Evolutionary conservation across 2,113 vertebrate species (phyloP), one percentile per base, ranked within the genome.

Genomic region (Microcebus murinus): DNA sequence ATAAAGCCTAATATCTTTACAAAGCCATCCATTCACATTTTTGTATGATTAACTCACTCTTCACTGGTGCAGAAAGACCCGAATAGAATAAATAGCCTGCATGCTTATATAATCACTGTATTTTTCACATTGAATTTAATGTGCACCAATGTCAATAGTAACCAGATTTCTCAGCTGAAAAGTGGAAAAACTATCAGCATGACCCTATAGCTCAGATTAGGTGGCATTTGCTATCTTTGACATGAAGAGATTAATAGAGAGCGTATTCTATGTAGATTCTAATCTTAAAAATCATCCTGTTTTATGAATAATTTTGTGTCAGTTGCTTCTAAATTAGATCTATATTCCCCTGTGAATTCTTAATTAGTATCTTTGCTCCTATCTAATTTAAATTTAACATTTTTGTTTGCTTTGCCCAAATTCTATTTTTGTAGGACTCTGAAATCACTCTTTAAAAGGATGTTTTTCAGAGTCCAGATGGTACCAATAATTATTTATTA

Each of bases 401-500:
- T 98, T 96, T 96, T 94, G 97, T 98, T 98, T 98, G 96, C 97
- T 98, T 98, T 96, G 93, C 97, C 87, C 65, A 95, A 87, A 80
- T 97, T 97, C 92, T 93, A 93, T 97, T 98, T 97, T 97, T 97
- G 95, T 74, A 93, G 84, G 77, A 97, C 87, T 96, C 91, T 91
- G 79, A 97, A 97, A 92, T 6, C 84, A 97, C 74, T 97, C 89
- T 98, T 98, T 91, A 97, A 97, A 98, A 96, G 76, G 90, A 97
- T 0, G 0, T 90, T 97, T 97, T 98, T 98, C 93, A 96, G 79
- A 14, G 0, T 97, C 98, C 98, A 98, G 98, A 98, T 98, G 98
- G 98, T 96, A 98, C 97, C 90, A 97, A 98, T 98, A 98, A 98
- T 98, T 98, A 98, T 98, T 98, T 98, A 98, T 98, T 98, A 98